phyloP scores from a whole-genome alignment of 2,797 vertebrate genomes.

The Forpus xanthops region DNA sequence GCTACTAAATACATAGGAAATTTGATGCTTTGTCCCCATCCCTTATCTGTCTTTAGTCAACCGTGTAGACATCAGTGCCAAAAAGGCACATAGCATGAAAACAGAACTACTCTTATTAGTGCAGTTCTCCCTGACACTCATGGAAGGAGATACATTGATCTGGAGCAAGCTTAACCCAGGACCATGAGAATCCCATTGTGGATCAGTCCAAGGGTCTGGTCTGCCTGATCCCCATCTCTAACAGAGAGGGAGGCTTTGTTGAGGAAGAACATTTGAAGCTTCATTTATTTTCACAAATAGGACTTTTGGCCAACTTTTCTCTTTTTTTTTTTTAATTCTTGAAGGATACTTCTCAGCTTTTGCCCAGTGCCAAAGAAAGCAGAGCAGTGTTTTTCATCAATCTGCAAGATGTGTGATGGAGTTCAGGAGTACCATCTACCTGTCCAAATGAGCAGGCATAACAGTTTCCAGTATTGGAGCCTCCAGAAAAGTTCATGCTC shows the following conservation, averaged over 20 bases:
- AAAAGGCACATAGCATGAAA: not conserved
- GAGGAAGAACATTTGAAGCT: not conserved
- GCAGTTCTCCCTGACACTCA: not conserved
- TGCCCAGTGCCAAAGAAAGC: not conserved
- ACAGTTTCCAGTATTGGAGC: constrained; percentile 4
- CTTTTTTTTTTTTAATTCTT: not conserved
- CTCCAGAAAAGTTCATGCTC: constrained; percentile 40
- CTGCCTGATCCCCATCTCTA: not conserved
- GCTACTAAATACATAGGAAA: not conserved
- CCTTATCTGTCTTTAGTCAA: not conserved
- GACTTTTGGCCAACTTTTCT: not conserved
- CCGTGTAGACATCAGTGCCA: not conserved
- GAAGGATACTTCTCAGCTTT: not conserved
- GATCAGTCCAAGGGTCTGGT: not conserved
- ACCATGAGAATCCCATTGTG: not conserved
- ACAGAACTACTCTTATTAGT: not conserved
- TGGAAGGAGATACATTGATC: not conserved
- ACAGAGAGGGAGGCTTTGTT: not conserved
- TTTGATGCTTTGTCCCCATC: not conserved
- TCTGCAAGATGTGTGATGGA: not conserved
- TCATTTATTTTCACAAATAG: not conserved
- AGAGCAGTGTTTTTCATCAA: constrained; percentile 17
- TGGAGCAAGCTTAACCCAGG: not conserved
- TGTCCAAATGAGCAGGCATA: constrained; percentile 1
- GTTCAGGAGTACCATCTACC: not conserved